phyloP scores from a whole-genome alignment of 2,888 invertebrate species.

The Macrosiphum euphorbiae region DNA sequence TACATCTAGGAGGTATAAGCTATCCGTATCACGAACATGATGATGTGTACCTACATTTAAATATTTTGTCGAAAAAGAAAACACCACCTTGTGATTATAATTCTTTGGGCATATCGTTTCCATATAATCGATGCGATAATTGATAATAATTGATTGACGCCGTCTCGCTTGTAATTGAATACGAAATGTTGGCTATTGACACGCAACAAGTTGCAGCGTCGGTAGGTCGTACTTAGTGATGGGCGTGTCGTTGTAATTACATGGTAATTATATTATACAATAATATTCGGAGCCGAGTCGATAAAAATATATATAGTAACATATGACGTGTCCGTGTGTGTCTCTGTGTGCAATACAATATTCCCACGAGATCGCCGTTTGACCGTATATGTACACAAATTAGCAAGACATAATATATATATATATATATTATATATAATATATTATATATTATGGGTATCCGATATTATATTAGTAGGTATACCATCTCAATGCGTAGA shows the following conservation, averaged over 20 bases:
- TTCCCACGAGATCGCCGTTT: constrained; percentile 27
- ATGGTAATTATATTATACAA: constrained; percentile 16
- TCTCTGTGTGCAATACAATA: not conserved
- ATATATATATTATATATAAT: no score
- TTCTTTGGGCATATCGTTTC: not conserved
- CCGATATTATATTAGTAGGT: not conserved
- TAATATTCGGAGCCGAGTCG: not conserved
- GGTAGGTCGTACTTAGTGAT: not conserved
- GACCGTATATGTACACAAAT: not conserved
- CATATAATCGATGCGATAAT: constrained; percentile 10
- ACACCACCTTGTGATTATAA: not conserved
- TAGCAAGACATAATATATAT: not conserved
- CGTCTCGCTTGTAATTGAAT: constrained; percentile 39
- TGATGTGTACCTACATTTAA: not conserved
- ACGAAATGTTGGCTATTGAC: constrained; percentile 20
- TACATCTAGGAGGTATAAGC: not conserved
- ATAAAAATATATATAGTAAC: not conserved
- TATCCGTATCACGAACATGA: not conserved
- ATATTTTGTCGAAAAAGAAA: constrained; percentile 13
- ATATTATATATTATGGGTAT: not conserved
- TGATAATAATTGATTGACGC: constrained; percentile 49
- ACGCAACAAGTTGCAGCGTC: not conserved
- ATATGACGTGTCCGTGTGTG: not conserved
- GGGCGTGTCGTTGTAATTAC: constrained; percentile 30
- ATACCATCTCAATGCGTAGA: not conserved